Evolutionary conservation across 1,140 invertebrate genomes (phyloP), one percentile per base, ranked within the genome.

Genomic region (Listronotus oregonensis): DNA sequence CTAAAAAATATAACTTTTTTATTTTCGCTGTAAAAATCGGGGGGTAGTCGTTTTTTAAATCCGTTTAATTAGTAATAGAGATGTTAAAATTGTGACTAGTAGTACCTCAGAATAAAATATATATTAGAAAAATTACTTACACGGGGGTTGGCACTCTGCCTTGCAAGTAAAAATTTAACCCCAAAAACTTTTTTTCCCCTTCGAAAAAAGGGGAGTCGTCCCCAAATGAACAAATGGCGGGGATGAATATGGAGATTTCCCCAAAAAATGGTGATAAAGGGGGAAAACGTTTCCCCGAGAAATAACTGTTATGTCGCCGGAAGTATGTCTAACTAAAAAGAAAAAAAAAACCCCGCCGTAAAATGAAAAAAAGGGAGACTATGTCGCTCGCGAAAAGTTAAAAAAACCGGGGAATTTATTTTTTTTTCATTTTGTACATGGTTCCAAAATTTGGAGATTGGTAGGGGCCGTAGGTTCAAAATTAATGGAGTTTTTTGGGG

Each of bases 241-340:
- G 74, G 21, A 75, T 37, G 73, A 69, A 50, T 78, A 70, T 5
- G 76, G 67, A 32, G 74, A 75, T 17, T 74, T 71, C 55, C 68
- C 64, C n/a, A 74, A 58, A 47, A 75, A 77, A 71, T 79, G 66
- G 77, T 94, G 91, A 78, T 93, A 94, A 32, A 89, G 80, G 58
- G 88, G 83, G 77, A 90, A 86, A 80, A 94, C 18, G 87, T 87
- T 75, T 92, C 89, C 92, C 91, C 18, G 90, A 91, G 75, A 94
- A 91, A 75, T 94, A 32, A 93, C 82, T 37, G 86, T 87, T 18
- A 90, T 76, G 60, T 91, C 87, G 31, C 89, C 88, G 6, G 82
- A 78, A 55, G 81, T 46, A 83, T 74, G 58, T 79, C 80, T 76
- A 80, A 82, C 87, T 87, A 73, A 21, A 78, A 79, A 12, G 34